phyloP scores from a whole-genome alignment of 1,140 invertebrate genomes.

The Phymastichus coffea region DNA sequence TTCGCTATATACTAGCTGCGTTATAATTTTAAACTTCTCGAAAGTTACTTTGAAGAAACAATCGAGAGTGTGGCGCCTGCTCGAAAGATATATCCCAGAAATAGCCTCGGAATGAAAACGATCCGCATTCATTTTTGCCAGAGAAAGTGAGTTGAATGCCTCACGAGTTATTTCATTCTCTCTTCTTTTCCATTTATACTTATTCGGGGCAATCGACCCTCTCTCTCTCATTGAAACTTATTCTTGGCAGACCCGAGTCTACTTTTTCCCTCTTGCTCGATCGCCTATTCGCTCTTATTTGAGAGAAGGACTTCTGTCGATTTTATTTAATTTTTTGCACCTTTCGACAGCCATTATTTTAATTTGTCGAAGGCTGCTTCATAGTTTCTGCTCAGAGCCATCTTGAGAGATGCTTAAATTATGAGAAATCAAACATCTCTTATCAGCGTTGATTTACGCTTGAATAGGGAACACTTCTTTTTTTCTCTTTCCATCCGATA shows the following conservation, averaged over 20 bases:
- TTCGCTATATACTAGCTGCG: too few relatives aligned
- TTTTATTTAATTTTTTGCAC: background rate
- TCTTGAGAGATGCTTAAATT: too few relatives aligned
- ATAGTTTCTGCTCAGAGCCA: too few relatives aligned
- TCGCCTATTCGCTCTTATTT: conserved; percentile 7
- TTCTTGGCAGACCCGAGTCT: background rate
- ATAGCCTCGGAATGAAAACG: conserved; percentile 10
- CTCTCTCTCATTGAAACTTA: conserved; percentile 24
- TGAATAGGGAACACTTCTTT: too few relatives aligned
- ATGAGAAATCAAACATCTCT: too few relatives aligned
- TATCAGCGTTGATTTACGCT: too few relatives aligned
- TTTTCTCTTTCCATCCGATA: too few relatives aligned
- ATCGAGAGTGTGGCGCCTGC: too few relatives aligned
- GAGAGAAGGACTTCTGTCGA: too few relatives aligned
- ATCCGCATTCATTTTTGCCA: background rate
- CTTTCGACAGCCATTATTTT: background rate
- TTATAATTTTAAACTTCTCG: conserved; percentile 11
- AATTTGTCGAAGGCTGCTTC: conserved; percentile 21
- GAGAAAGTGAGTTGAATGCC: background rate
- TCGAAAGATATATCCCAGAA: conserved; percentile 2
- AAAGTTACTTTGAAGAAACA: background rate
- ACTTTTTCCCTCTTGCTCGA: background rate
- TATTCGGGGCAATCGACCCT: conserved; percentile 8
- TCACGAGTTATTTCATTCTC: conserved; percentile 16
- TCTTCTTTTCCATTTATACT: conserved; percentile 15